Base-by-base conservation (phyloP, 2,113 vertebrate genomes). In the Butorides virescens region DNA sequence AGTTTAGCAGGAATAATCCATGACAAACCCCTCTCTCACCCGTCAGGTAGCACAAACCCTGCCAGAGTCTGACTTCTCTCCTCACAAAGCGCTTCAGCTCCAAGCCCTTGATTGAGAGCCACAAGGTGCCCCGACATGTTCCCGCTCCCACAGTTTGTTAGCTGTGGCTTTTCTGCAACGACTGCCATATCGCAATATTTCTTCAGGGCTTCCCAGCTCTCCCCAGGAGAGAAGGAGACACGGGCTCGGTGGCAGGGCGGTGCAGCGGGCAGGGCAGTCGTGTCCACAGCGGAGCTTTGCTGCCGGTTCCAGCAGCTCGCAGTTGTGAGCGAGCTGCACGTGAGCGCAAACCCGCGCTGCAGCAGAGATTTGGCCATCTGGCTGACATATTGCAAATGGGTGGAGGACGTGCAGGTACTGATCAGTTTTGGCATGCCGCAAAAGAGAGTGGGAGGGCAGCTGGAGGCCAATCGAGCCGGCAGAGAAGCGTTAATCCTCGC, bases 201-300 rank as follows among this genome's bases (percentile, higher is more conserved):
- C 68, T 92, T 89, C 56, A 71, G 76, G 86, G 73, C 65, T 84
- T 91, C 89, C 83, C 78, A 76, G 68, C 37, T 95, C 76, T 87
- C 47, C 58, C 26, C 47, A 36, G 76, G n/a, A 66, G 86, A 93
- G 11, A 7, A 56, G 63, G 25, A 73, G 53, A 27, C 44, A 79
- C 30, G 32, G 56, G 36, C 86, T 83, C 72, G 67, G 76, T 2
- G 2, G 37, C 1, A 18, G 30, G 37, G 56, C 0, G 4, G 67
- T 15, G 44, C 29, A 47, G 46, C 47, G 77, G 68, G 72, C 61
- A 84, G 47, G 2, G 1, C 86, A 49, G 73, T 21, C 15, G 3
- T 83, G 53, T 44, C 76, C 83, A 77, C 36, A 16, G 55, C 0
- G 0, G 36, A 83, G 82, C 36, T 70, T 46, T 88, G 86, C 67